Evolutionary conservation across 2,888 invertebrate genomes (phyloP).

Genomic region (Tinea semifulvella): DNA sequence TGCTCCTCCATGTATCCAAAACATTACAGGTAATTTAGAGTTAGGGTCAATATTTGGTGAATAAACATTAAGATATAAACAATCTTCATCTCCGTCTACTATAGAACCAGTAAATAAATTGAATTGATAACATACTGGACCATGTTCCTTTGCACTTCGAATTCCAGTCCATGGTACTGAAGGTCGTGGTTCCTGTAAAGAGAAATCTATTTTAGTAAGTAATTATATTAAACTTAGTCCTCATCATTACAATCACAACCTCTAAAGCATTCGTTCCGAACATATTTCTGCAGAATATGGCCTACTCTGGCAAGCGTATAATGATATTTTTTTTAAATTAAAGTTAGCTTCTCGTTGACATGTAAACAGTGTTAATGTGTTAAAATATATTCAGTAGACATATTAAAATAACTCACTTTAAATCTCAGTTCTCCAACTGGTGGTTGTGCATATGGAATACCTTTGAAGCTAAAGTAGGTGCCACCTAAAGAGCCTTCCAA

Average conservation of each 20-base stretch:
- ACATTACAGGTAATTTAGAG: slow-evolving; percentile 37
- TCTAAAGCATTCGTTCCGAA: no score
- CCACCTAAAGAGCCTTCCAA: slow-evolving; percentile 30
- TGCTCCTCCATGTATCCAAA: slow-evolving; percentile 50
- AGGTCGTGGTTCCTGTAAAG: slow-evolving; percentile 39
- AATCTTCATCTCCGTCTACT: slow-evolving; percentile 40
- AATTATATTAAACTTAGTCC: no score
- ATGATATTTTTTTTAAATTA: no score
- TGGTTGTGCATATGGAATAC: slow-evolving; percentile 44
- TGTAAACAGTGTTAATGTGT: no score
- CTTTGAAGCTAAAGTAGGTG: slow-evolving; percentile 38
- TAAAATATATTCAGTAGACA: no score
- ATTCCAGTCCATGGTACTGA: slow-evolving; percentile 40
- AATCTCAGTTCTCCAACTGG: slow-evolving; percentile 39
- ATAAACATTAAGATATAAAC: slow-evolving; percentile 50
- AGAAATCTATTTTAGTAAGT: no score
- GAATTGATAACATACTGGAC: slow-evolving; percentile 33
- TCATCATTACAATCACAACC: no score
- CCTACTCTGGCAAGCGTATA: no score
- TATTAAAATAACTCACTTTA: slow-evolving; percentile 32
- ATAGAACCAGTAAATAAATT: slow-evolving; percentile 22
- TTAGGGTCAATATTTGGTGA: slow-evolving; percentile 32
- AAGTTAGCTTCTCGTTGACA: no score
- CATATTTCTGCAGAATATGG: no score
- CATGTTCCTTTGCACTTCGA: slow-evolving; percentile 37